Base-by-base conservation (phyloP, 2,888 invertebrate species). In the Thecophora atra region DNA sequence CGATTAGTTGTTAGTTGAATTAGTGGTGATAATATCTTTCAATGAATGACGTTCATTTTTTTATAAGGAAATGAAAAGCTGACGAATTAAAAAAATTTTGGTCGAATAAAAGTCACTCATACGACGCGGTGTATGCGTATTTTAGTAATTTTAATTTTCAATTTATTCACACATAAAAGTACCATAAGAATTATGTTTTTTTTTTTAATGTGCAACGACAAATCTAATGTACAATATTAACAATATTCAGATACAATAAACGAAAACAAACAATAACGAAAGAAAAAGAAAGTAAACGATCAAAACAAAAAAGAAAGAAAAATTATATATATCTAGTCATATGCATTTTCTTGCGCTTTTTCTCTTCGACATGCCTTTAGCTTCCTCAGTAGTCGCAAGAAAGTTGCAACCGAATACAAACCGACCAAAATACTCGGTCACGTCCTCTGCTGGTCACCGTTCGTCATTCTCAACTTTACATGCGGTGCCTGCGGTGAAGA, bases 371-470 rank as follows among this genome's bases (percentile, higher is more conserved):
- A 19, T 42, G 72, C 74, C 81, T 87, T 15, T 88, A 93, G 93
- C 81, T 91, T 93, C 80, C 86, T 93, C 51, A 91, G 92, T 51
- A 92, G 90, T 75, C 89, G 92, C 75, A 90, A 89, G 78, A 93
- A 92, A 81, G 94, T 94, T 2, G 93, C 93, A n/a, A 94, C 93
- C 44, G 97, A 98, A 85, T 96, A 97, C 85, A 98, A 97, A 83
- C 98, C 98, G 1, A 96, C 96, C 71, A 97, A 97, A 87, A 87
- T 87, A 0, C 88, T 97, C 7, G 96, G 96, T 0, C 87, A 97
- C 56, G 96, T 96, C 68, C 88, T 96, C 13, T 96, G 96, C 84
- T 97, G 97, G 97, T 92, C 95, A 24, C 97, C 97, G 2, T 97
- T 97, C 86, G 97, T 97, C 87, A 89, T 94, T 68, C 89, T 95